These are phyloP conservation scores for Pempheris klunzingeri DNA, from an alignment of 2,797 vertebrate genomes.

Conservation along the genomic window DNA sequence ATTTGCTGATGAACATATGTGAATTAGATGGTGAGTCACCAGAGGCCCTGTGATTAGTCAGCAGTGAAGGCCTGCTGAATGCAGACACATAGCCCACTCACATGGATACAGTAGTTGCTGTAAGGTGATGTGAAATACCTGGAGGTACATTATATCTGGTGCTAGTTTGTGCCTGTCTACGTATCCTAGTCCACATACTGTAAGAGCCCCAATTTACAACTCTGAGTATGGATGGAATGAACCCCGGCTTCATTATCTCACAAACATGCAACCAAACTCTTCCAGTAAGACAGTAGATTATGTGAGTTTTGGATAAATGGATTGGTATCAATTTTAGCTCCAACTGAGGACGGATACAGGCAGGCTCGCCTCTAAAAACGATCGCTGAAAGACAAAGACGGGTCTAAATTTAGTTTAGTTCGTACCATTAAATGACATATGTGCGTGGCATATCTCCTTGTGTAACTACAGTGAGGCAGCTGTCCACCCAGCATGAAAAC, in stretches of 20 bases:
- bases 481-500: constrained; percentile 76
- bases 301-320: constrained; percentile 23
- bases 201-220: constrained; percentile 20
- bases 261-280: constrained; percentile 5
- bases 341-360: constrained; percentile 6
- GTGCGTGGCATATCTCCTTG: constrained; percentile 64
- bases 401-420: constrained; percentile 61
- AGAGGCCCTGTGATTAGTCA: constrained; percentile 57
- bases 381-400: constrained; percentile 38
- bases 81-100: constrained; percentile 38
- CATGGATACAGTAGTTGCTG: constrained; percentile 14
- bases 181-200: constrained; percentile 16
- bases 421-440: constrained; percentile 56
- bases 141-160: neutral
- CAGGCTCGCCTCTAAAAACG: constrained; percentile 1
- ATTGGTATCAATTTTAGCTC: constrained; percentile 33
- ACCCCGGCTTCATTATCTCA: constrained; percentile 22
- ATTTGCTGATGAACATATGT: constrained; percentile 62
- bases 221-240: constrained; percentile 16
- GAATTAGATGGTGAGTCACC: constrained; percentile 52
- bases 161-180: constrained; percentile 1
- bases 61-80: constrained; percentile 40
- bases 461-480: constrained; percentile 69
- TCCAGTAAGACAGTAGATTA: constrained; percentile 23
- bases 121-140: constrained; percentile 17